phyloP scores from a whole-genome alignment of 2,888 invertebrate species.

The Chymomyza caudatula region DNA sequence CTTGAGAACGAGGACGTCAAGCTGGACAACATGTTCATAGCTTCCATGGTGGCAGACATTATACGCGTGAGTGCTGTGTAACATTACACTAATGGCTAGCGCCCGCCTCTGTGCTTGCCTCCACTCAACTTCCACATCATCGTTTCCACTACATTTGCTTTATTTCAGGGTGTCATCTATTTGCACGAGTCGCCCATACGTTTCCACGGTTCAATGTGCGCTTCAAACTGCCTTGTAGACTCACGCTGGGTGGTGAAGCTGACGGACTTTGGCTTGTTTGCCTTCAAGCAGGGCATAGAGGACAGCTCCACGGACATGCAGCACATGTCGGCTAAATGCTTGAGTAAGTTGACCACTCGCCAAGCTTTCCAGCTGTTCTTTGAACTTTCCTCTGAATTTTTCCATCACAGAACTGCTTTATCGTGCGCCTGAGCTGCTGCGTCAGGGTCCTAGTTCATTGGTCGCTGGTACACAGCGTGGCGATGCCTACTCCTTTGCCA shows the following conservation, averaged over 20 bases:
- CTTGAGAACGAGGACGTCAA: constrained; percentile 96
- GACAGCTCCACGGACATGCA: constrained; percentile 83
- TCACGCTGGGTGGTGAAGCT: constrained; percentile 96
- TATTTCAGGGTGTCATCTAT: constrained; percentile 89
- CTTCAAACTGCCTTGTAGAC: constrained; percentile 95
- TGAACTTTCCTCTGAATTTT: neutral
- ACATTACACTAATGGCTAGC: constrained; percentile 60
- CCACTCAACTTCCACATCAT: constrained; percentile 1
- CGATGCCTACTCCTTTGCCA: constrained; percentile 91
- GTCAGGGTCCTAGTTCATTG: constrained; percentile 77
- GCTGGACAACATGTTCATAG: constrained; percentile 96
- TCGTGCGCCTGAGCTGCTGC: constrained; percentile 88
- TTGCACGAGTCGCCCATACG: constrained; percentile 92
- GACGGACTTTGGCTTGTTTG: constrained; percentile 92
- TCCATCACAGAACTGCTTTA: constrained; percentile 85
- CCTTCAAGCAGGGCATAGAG: constrained; percentile 87
- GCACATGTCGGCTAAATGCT: constrained; percentile 81
- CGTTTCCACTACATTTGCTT: constrained; percentile 8
- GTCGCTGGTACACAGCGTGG: constrained; percentile 84
- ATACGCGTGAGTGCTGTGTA: constrained; percentile 85
- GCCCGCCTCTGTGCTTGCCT: neutral
- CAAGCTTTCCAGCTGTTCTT: neutral
- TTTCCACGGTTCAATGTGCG: constrained; percentile 91
- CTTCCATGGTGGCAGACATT: constrained; percentile 95
- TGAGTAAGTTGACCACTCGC: constrained; percentile 80